phyloP scores from a whole-genome alignment of 1,140 invertebrate genomes.

The Limonius californicus region DNA sequence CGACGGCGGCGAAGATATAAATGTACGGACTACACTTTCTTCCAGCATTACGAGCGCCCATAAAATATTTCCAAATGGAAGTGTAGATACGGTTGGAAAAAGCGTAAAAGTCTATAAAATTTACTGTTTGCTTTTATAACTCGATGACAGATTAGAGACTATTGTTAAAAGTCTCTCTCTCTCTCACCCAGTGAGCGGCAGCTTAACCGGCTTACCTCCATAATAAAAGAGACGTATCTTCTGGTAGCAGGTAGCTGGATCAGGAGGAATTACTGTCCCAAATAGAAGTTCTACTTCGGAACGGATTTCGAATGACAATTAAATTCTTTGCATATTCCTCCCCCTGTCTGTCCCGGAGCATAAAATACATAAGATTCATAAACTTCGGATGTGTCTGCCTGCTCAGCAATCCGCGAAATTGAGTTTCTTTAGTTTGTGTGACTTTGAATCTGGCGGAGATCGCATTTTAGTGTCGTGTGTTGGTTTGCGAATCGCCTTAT shows the following conservation, averaged over 20 bases:
- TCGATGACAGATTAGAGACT: neutral
- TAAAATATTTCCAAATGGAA: neutral
- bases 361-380: neutral
- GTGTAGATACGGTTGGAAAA: neutral
- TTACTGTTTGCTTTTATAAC: conserved; percentile 1
- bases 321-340: conserved; percentile 12
- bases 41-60: neutral
- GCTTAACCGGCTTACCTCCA: neutral
- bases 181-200: too few relatives aligned
- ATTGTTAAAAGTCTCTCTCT: neutral
- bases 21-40: neutral
- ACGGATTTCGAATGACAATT: conserved; percentile 20
- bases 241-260: neutral
- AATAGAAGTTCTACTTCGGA: neutral
- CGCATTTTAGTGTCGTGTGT: neutral
- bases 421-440: conserved; percentile 5
- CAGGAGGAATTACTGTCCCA: neutral
- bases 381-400: neutral
- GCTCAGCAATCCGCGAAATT: conserved; percentile 1
- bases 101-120: conserved; percentile 3
- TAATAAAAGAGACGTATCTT: neutral
- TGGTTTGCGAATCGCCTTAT: neutral
- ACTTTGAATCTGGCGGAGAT: neutral
- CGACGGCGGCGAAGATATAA: neutral
- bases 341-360: neutral